Evolutionary conservation across 1,140 invertebrate genomes (phyloP), one percentile per base, ranked within the genome.

Genomic region (Caerostris darwini): DNA sequence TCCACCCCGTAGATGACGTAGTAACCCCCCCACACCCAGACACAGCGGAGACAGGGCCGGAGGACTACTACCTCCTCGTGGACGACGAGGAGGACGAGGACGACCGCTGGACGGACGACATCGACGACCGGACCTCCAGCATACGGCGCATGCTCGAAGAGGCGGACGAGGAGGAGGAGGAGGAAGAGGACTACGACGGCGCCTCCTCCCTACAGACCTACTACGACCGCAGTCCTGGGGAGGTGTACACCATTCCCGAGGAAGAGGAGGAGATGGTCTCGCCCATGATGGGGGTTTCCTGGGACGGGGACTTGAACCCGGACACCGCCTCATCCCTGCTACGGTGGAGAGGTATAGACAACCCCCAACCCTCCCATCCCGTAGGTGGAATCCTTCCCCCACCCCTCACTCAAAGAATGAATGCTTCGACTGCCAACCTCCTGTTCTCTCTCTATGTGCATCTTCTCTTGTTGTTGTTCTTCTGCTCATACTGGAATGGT

Each of bases 161-260:
- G 58, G 85, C 92, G 69, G 71, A 94, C 50, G 95, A 95, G 85
- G 94, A 94, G 19, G 92, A 94, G 58, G 95, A 95, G 50, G 95
- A 94, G 67, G 95, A 95, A 12, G 95, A 95, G 64, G 95, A 95
- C 64, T 94, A 94, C 57, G 91, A 94, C 54, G 93, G 71, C 54
- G 92, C 88, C 6, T 14, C 94, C 54, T 93, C 90, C 59, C 71
- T 95, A 69, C 94, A 95, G 92, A 94, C 95, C 54, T 96, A 95
- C 95, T 96, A 96, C 95, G 96, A 96, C 94, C 96, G 96, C 94
- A 96, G 96, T 95, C 96, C 96, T 7, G 96, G 96, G 17, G 96
- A 96, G 94, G 96, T 97, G 8, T 97, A 97, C 95, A 96, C 96
- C 56, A 97, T 97, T 90, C 96, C 96, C n/a, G 96, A 97, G 95